Evolutionary conservation across 2,113 vertebrate species (phyloP), one percentile per base, ranked within the genome.

Genomic region (Solenodon paradoxus): DNA sequence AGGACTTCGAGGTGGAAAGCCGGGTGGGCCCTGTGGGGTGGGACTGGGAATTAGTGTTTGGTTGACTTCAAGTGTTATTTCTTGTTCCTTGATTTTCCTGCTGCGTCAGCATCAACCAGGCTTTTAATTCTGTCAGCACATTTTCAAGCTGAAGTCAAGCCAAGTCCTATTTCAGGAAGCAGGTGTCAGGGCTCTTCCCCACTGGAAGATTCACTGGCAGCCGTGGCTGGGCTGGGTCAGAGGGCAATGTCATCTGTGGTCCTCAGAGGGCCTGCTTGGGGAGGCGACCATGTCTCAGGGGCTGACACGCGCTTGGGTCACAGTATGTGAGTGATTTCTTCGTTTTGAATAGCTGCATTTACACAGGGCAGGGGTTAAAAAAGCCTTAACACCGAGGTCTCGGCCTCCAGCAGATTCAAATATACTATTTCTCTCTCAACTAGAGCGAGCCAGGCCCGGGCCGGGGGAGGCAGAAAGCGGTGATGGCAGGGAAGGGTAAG

Each of bases 61-160:
- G 22, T 9, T 63, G 11, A 61, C 75, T 82, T 91, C 40, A 95
- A 95, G 45, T 53, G 24, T 38, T 57, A 40, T 79, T 91, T 87
- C 51, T 59, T 53, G 24, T 10, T 81, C 26, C 30, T 75, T 83
- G 61, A 49, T 88, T 84, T 96, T 91, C 72, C 59, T 93, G 90
- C 77, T 55, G 32, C 6, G 16, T 95, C 95, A 96, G 93, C 89
- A 91, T 35, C 24, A 22, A 78, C n/a, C 28, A 47, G 68, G 42
- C 68, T 90, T 96, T 91, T 59, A 90, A 93, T 95, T 61, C 22
- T 7, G 8, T 96, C 95, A 96, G 92, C 93, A 93, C 51, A 92
- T 95, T 94, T 83, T 22, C 42, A 53, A 85, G 75, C 63, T 82
- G 95, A 84, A 81, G 55, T 9, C 35, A 74, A 12, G 86, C 89